Conservation (phyloP, 1,140 invertebrate genomes). For the Nymphalis io region DNA sequence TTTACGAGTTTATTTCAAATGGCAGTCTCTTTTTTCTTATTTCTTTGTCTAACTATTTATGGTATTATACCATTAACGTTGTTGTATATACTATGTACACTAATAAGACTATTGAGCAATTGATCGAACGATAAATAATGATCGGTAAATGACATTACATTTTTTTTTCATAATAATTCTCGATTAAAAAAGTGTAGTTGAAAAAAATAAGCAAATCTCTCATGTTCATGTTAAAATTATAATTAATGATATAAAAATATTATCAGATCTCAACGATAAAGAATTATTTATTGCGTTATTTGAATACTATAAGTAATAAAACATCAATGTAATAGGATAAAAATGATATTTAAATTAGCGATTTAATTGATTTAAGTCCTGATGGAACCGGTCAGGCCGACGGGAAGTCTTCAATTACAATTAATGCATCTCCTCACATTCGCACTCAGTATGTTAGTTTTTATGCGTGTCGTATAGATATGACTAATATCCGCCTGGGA, state of each 20-base stretch:
- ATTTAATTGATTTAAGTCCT: constrained; percentile 56
- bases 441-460: constrained; percentile 49
- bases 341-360: constrained; percentile 23
- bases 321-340: constrained; percentile 12
- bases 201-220: no score
- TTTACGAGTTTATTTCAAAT: background rate
- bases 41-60: no score
- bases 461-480: constrained; percentile 42
- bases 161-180: no score
- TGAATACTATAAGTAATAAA: background rate
- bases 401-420: constrained; percentile 76
- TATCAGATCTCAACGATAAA: background rate
- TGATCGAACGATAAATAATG: no score
- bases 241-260: background rate
- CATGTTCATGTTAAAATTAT: no score
- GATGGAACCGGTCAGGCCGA: constrained; percentile 44
- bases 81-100: no score
- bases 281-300: background rate
- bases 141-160: no score
- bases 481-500: constrained; percentile 71
- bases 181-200: no score
- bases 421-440: constrained; percentile 56
- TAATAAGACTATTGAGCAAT: no score
- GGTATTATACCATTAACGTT: no score
- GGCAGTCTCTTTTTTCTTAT: no score